These are phyloP conservation scores for Laupala kohalensis DNA, from an alignment of 1,140 invertebrate genomes.

Conservation along the genomic window DNA sequence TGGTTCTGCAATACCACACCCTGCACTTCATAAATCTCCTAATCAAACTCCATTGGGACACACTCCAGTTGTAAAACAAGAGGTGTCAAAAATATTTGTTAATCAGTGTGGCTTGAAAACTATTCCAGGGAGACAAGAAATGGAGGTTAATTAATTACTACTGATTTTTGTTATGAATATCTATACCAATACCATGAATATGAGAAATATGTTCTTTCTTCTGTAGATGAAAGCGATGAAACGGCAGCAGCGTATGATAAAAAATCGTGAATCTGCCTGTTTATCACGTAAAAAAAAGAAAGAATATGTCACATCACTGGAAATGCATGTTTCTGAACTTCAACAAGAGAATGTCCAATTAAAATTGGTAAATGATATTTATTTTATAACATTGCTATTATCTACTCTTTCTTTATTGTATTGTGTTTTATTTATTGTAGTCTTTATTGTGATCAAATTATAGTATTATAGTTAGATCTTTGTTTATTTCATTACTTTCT, in stretches of 20 bases:
- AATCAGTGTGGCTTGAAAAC: not conserved
- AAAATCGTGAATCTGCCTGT: slow-evolving; percentile 77
- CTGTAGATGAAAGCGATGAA: slow-evolving; percentile 48
- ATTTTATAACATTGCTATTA: too few species aligned
- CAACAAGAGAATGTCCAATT: slow-evolving; percentile 59
- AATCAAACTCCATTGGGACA: not conserved
- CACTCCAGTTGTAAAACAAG: not conserved
- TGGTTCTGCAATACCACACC: not conserved
- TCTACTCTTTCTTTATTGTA: too few species aligned
- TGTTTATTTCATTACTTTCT: too few species aligned
- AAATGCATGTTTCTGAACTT: slow-evolving; percentile 53
- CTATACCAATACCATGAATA: not conserved
- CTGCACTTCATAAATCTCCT: not conserved
- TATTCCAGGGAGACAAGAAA: slow-evolving; percentile 1
- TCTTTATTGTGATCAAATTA: not conserved
- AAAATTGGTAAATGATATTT: slow-evolving; percentile 42
- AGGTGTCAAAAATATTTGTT: not conserved
- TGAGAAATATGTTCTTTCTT: not conserved
- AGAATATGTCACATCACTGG: slow-evolving; percentile 70
- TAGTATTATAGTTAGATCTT: not conserved
- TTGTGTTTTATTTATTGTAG: too few species aligned
- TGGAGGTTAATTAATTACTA: slow-evolving; percentile 6
- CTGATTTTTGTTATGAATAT: not conserved
- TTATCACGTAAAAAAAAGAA: slow-evolving; percentile 84
- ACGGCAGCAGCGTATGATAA: slow-evolving; percentile 79